Evolutionary conservation across 2,888 invertebrate genomes (phyloP).

Genomic region (Ametastegia equiseti): DNA sequence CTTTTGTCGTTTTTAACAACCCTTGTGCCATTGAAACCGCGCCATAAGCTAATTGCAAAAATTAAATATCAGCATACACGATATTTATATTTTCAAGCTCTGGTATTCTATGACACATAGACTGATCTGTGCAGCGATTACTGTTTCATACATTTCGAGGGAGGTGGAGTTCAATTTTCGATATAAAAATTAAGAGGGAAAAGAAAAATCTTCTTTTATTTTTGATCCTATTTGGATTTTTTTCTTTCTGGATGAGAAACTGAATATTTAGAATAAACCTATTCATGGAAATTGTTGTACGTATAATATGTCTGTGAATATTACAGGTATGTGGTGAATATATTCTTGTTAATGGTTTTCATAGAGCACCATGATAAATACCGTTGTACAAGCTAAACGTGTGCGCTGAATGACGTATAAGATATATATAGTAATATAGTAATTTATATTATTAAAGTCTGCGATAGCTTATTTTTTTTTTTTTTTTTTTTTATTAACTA

Average conservation of each 20-base stretch:
- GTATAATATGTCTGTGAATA: not conserved
- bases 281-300: not conserved
- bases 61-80: no score
- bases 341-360: no score
- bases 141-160: not conserved
- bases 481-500: constrained; percentile 29
- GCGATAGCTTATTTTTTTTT: constrained; percentile 21
- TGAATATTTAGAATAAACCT: not conserved
- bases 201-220: not conserved
- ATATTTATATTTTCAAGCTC: not conserved
- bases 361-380: constrained; percentile 69
- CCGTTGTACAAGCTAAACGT: constrained; percentile 66
- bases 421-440: not conserved
- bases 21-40: no score
- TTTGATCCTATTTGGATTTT: not conserved
- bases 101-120: not conserved
- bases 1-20: no score
- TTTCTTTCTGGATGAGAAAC: not conserved
- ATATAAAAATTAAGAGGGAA: not conserved
- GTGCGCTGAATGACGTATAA: constrained; percentile 68
- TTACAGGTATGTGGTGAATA: not conserved
- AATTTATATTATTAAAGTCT: constrained; percentile 9
- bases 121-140: not conserved
- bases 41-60: not conserved
- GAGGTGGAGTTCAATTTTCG: not conserved